Evolutionary conservation across 2,113 vertebrate species (phyloP), one percentile per base, ranked within the genome.

Genomic region (Mastomys natalensis): DNA sequence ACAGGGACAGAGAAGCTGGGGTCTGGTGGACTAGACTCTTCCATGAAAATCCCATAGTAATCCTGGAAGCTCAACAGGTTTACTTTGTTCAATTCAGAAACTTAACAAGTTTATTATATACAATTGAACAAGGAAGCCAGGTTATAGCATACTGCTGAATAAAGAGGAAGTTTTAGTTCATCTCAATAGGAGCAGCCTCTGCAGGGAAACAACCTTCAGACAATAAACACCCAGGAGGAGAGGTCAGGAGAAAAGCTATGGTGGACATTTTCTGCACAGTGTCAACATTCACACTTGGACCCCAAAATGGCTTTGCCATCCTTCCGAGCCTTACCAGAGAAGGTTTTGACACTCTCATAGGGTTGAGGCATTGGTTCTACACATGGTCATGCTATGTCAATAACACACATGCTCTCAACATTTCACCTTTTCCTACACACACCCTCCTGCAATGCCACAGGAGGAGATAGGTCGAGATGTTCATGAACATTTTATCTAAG

Each of bases 291-390:
- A 43, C 13, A 15, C 26, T 84, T 40, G 37, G 22, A 82, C 1
- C 22, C 22, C 43, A 31, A 43, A 24, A 29, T 10, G 55, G 3
- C 1, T 29, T 84, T 43, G 24, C 13, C 26, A 16, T 43, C 0
- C n/a, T 62, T 43, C 7, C 1, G 2, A 43, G 13, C 7, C 81
- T 17, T 43, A 5, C 7, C 17, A 2, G 13, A 7, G n/a, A 10
- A 10, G 55, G 24, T 16, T 84, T 43, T 43, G n/a, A 8, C 40
- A 60, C 13, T 43, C 22, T 2, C 3, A 31, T 7, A 17, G 58
- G n/a, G 7, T 31, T 29, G 15, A 84, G n/a, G 12, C 11, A n/a
- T 55, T 16, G n/a, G 55, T 10, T 84, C n/a, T 84, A 31, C 15
- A 16, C 7, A 10, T 62, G 22, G 26, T 8, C 43, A 8, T 31